Percentiles rank a stretch among this genome's conserved stretches.
phyloP scores from a whole-genome alignment of 2,797 vertebrate genomes.

The Vespertilio murinus region DNA sequence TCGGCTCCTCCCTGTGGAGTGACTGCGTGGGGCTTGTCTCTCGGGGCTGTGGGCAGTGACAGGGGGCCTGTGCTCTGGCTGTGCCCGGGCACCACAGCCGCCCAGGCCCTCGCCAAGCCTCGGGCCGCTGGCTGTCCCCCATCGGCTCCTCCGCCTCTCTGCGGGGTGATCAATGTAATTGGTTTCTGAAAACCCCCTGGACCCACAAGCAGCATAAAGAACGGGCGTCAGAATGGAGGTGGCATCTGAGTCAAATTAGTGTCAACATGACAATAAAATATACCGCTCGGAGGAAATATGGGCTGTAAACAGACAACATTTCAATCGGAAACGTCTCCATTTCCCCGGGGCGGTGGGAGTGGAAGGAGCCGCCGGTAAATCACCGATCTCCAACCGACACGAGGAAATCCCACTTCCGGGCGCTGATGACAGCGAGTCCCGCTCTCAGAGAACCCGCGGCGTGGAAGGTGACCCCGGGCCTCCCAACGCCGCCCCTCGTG shows the following conservation, averaged over 20 bases:
- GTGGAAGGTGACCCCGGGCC: too few relatives aligned
- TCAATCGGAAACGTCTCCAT: constrained; percentile 69
- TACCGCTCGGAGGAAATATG: constrained; percentile 50
- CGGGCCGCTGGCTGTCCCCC: neutral
- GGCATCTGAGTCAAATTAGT: constrained; percentile 76
- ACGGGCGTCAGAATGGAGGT: constrained; percentile 54
- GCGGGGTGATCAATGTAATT: constrained; percentile 64
- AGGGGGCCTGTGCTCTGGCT: neutral
- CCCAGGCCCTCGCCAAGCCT: fast-evolving
- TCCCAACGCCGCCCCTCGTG: neutral
- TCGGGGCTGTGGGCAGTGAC: neutral
- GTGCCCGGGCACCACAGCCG: fast-evolving
- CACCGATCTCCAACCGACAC: neutral
- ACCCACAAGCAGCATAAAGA: constrained; percentile 64
- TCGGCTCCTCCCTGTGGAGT: neutral
- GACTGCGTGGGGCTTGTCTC: neutral
- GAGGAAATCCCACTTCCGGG: constrained; percentile 45
- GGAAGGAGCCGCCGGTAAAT: neutral
- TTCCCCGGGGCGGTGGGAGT: constrained; percentile 36
- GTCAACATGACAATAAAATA: constrained; percentile 77
- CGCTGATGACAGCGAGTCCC: neutral
- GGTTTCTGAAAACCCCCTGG: constrained; percentile 52
- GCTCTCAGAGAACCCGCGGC: constrained; percentile 20
- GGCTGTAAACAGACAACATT: constrained; percentile 64
- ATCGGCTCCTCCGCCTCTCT: neutral